Evolutionary conservation across 2,888 invertebrate species (phyloP).

Genomic region (Priocnemis perturbator): DNA sequence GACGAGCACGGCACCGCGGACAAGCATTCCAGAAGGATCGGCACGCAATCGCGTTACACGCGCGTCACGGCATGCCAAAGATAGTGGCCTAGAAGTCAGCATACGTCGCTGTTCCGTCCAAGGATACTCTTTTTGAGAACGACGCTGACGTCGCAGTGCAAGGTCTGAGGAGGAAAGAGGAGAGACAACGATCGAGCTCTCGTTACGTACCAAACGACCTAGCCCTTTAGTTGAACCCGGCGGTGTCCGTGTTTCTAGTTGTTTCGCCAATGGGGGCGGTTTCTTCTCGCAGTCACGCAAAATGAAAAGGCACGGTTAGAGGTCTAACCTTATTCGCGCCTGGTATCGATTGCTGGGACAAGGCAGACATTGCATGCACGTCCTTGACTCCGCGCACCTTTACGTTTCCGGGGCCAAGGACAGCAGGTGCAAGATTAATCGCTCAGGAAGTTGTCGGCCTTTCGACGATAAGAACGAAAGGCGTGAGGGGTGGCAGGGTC

Average conservation of each 20-base stretch:
- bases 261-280: neutral
- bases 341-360: constrained; percentile 42
- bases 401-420: constrained; percentile 56
- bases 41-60: too few relatives aligned
- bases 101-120: neutral
- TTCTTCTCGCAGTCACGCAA: constrained; percentile 41
- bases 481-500: too few relatives aligned
- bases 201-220: neutral
- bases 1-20: too few relatives aligned
- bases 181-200: neutral
- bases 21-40: neutral
- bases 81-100: too few relatives aligned
- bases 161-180: too few relatives aligned
- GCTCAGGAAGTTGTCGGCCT: constrained; percentile 38
- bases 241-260: neutral
- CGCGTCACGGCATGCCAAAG: too few relatives aligned
- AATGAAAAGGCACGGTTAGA: constrained; percentile 44
- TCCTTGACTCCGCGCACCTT: constrained; percentile 57
- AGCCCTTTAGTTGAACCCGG: neutral
- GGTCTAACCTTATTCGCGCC: constrained; percentile 38
- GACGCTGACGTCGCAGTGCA: neutral
- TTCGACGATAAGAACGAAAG: constrained; percentile 27
- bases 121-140: neutral
- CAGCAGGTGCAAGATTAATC: constrained; percentile 61
- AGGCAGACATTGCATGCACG: constrained; percentile 53